Base-by-base conservation (phyloP, 2,113 vertebrate species). In the Alexandromys fortis region DNA sequence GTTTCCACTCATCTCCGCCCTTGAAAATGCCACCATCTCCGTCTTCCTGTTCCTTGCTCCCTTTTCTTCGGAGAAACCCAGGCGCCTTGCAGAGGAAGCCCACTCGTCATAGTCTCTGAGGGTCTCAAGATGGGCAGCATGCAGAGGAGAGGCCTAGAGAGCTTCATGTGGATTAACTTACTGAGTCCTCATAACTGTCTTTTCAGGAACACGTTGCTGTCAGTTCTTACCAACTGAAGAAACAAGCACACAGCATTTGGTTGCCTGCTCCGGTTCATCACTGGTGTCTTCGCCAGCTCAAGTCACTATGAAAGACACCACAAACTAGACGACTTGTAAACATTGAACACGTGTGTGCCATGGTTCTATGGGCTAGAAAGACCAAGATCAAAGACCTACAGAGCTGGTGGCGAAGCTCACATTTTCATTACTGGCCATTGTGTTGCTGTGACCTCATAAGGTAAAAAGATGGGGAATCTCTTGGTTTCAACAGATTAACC, bases 1-100 rank as follows among this genome's bases (percentile, higher is more conserved):
- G 95, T 93, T 96, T 97, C 96, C 97, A 96, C 83, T 95, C 81
- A 94, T 92, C 95, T 94, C 77, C 38, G 4, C 86, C 89, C 73
- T 96, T 95, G 58, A 79, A 90, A 94, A 96, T 67, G 61, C 93
- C 88, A 75, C 94, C 73, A 19, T 73, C 42, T 26, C 63, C 52
- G 65, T 77, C 42, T 49, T 76, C 89, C 47, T 42, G 55, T 76
- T 86, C 28, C 72, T 89, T 61, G 16, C 38, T 65, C 88, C 47
- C 61, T 94, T 77, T 77, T 85, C 92, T 94, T 92, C 68, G 86
- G 52, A 86, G 33, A 38, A 77, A 90, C 42, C 21, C 49, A 70
- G 75, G 73, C 16, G 63, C 49, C 73, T 89, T 73, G 52, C 47
- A 65, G 63, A 91, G 52, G n/a, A 68, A 91, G 28, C 75, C 79